Base-by-base conservation (phyloP, 2,113 vertebrate genomes). In the Lophochroa leadbeateri region DNA sequence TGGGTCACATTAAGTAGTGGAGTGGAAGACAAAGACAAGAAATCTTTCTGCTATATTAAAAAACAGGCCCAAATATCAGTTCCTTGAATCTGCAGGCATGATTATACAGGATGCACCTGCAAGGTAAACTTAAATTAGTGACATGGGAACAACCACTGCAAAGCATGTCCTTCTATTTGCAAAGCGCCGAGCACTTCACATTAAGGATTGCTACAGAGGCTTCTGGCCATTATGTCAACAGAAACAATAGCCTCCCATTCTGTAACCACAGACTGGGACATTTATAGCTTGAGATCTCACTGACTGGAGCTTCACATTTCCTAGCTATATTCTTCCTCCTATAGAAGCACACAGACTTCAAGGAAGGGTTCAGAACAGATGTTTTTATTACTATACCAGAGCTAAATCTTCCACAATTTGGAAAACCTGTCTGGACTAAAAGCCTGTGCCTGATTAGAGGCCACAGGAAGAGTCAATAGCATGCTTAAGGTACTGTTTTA, bases 231-330 rank as follows among this genome's bases (percentile, higher is more conserved):
- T 69, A 84, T 63, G 60, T 67, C 57, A 87, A 84, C 13, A 85
- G 50, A 90, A 91, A 27, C 55, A 93, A 83, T 12, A 78, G 55
- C 58, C 91, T 95, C 55, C 64, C 41, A 31, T 44, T 65, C 81
- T 72, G 58, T 80, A 86, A 64, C 63, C 53, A 81, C 69, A 57
- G 69, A 77, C 74, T 61, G 91, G 44, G 64, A 39, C 58, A 69
- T 69, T 83, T 69, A 77, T 46, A 89, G 53, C 49, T 44, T 0
- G 2, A 91, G 60, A 64, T 44, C 27, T 69, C 17, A 39, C 33
- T 39, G 49, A 84, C 84, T 17, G 27, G 19, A 70, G 29, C 23
- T 44, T 91, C 70, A 43, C 37, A 39, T 50, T 65, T 67, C 24
- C 74, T 55, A 77, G 53, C 46, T 70, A 27, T 27, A 23, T 61